phyloP scores from a whole-genome alignment of 2,888 invertebrate genomes.

The Alcis repandata region DNA sequence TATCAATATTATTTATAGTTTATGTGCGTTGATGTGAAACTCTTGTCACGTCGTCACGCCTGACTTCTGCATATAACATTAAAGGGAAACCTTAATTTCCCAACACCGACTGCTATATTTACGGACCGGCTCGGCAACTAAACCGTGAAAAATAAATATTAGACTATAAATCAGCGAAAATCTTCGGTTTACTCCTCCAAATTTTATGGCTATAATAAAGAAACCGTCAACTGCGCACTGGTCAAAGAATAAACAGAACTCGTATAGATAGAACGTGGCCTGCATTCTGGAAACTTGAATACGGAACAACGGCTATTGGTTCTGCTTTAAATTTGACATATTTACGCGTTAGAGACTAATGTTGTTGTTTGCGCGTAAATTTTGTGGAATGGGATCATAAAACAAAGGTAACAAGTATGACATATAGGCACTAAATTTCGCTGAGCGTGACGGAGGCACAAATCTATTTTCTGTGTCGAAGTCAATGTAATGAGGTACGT shows the following conservation, averaged over 20 bases:
- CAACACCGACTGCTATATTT: conserved; percentile 71
- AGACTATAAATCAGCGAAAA: conserved; percentile 81
- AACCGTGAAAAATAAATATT: conserved; percentile 84
- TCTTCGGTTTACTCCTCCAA: conserved; percentile 73
- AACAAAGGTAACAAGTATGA: conserved; percentile 47
- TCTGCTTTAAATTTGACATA: conserved; percentile 68
- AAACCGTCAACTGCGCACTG: conserved; percentile 80
- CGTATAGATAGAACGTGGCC: conserved; percentile 61
- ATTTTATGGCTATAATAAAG: conserved; percentile 84
- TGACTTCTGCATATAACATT: conserved; percentile 54
- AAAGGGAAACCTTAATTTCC: conserved; percentile 63
- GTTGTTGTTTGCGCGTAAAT: conserved; percentile 65
- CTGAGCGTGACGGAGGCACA: conserved; percentile 38
- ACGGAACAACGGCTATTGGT: conserved; percentile 68
- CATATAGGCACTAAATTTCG: conserved; percentile 34
- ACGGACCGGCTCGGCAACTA: conserved; percentile 64
- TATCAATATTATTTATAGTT: conserved; percentile 52
- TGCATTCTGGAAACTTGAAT: conserved; percentile 71
- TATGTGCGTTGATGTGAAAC: conserved; percentile 51
- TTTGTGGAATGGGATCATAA: conserved; percentile 62
- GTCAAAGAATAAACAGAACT: conserved; percentile 76
- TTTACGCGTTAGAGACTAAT: conserved; percentile 62
- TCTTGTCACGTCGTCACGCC: conserved; percentile 48
- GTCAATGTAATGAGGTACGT: conserved; percentile 41
- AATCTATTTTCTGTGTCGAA: conserved; percentile 44